Base-by-base conservation (phyloP, 2,113 vertebrate species). In the Malurus melanocephalus region DNA sequence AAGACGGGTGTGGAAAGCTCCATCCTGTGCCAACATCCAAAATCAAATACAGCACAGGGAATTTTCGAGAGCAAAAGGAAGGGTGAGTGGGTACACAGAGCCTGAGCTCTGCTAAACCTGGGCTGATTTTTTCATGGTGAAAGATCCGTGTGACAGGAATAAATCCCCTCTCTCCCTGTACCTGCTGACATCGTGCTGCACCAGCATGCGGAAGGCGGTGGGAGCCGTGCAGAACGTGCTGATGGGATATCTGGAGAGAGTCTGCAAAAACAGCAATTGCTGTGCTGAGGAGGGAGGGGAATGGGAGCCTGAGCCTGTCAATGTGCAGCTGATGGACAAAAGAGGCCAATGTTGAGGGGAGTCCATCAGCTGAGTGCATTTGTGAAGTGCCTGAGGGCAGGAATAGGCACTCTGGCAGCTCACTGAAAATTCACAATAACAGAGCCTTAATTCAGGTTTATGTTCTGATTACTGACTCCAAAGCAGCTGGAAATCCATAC, bases 171-270 rank as follows among this genome's bases (percentile, higher is more conserved):
- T 27, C 57, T 35, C 21, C 42, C 53, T 87, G 32, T 97, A 98
- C 98, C 97, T 98, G 85, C 92, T 96, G 48, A 98, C 17, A 55
- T 98, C 95, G 2, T 97, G 96, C 11, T 97, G 97, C 16, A 98
- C 95, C 51, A 99, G 95, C 95, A 98, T 96, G 38, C 94, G 66
- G 81, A 97, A 98, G n/a, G 95, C 95, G 8, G 98, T 98, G 17
- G 98, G 97, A 35, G 97, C 95, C 3, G 97, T 97, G 95, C 98
- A 98, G 91, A 98, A 96, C 33, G 87, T 94, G 38, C 96, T 98
- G 87, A 98, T 96, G 6, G 97, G 98, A 32, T 97, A 98, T 13
- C 35, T 96, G 43, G 95, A 96, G n/a, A 98, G 96, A 61, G 97
- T 98, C 98, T 98, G 73, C 28, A 35, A 45, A 93, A 82, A 38